Base-by-base conservation (phyloP, 1,140 invertebrate species). In the Rhyzopertha dominica region DNA sequence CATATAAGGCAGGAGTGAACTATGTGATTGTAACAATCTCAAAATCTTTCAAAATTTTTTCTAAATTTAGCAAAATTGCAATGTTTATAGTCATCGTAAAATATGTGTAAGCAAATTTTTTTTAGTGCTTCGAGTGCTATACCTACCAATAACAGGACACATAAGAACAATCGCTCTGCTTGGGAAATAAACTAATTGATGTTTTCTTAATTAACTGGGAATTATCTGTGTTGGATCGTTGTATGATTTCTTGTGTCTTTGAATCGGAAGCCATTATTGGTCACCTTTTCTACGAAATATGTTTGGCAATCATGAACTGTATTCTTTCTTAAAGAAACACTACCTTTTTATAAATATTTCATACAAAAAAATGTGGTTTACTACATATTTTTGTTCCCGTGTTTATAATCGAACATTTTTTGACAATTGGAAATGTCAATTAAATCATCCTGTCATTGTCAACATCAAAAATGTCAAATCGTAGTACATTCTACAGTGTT, bases 71-170 rank as follows among this genome's bases (percentile, higher is more conserved):
- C 19, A 1, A 41, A 41, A 38, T 13, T 3, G 22, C 9, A 1
- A 39, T 12, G 2, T 19, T 16, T 10, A 41, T 41, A 8, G 5
- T 9, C 7, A 32, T 7, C 8, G 9, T 8, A 32, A 32, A 8
- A 9, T 7, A 13, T 14, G 16, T 7, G 7, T 5, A 32, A 13
- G 8, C 39, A 47, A 47, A 51, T 25, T 46, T 17, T 42, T 47
- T 34, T 20, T 32, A 22, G 17, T 28, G 34, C 12, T 35, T 49
- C 45, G 28, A 41, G 18, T 32, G 34, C 39, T 49, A 22, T 56
- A 69, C 76, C 74, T 66, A 77, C 79, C 79, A 81, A 67, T 81
- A 81, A 67, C 79, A 81, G 51, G 79, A 81, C 37, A 80, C 79
- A 67, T 81, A 79, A 52, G 78, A 80, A 67, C 79, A 80, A 47